These are phyloP conservation scores for Manis crassicaudata DNA, from an alignment of 2,797 vertebrate genomes.

Conservation along the genomic window DNA sequence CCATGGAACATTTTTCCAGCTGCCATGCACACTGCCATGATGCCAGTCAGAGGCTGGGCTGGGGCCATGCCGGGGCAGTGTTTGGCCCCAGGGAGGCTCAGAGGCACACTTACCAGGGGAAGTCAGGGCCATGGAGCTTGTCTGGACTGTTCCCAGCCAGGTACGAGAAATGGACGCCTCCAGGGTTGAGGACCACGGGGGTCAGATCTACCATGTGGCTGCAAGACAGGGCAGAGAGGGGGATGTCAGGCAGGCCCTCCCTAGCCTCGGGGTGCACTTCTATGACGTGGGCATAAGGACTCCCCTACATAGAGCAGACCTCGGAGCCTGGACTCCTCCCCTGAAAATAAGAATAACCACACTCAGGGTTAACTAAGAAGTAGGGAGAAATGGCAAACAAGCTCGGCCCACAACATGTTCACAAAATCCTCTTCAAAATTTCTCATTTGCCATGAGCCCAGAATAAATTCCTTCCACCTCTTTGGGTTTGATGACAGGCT, in stretches of 20 bases:
- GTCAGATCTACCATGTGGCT: slow-evolving; percentile 69
- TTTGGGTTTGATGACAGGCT: slow-evolving; percentile 58
- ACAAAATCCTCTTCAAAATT: background rate
- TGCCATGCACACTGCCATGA: background rate
- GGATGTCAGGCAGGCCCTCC: too few species aligned
- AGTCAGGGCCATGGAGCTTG: slow-evolving; percentile 8
- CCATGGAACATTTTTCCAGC: background rate
- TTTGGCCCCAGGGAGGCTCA: fast-evolving
- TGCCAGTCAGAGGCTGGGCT: background rate
- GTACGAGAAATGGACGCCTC: slow-evolving; percentile 67
- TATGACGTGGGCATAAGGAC: background rate
- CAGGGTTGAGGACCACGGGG: slow-evolving; percentile 70
- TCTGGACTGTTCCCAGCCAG: background rate
- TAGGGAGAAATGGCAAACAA: background rate
- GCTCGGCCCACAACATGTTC: background rate
- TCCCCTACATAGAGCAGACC: background rate
- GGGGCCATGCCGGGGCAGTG: background rate
- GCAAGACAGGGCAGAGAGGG: background rate
- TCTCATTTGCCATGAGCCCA: background rate
- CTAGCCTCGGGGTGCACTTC: background rate
- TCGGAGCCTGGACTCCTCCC: background rate
- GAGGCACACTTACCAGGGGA: slow-evolving; percentile 63
- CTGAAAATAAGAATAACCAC: background rate
- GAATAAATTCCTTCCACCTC: slow-evolving; percentile 64
- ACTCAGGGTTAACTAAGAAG: background rate